A percentile compares a stretch with the other conserved stretches of the same genome.
These are phyloP conservation scores for Rhizoglyphus robini DNA, from an alignment of 1,140 invertebrate species.

Conservation along the genomic window DNA sequence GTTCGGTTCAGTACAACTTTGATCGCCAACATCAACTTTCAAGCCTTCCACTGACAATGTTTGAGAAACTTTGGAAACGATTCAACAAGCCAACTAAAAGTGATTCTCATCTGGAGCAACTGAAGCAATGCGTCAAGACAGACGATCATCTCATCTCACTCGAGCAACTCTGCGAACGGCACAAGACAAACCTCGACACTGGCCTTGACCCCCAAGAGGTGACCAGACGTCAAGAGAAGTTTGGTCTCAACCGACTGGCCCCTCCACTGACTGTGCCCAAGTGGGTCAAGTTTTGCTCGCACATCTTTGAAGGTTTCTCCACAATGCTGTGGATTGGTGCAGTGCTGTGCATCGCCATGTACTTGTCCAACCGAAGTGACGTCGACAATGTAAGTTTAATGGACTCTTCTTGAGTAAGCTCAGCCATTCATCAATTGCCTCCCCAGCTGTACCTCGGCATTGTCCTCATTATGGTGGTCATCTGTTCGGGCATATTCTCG, in stretches of 20 bases:
- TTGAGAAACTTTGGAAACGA: not conserved
- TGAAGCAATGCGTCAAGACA: not conserved
- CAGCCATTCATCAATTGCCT: constrained; percentile 21
- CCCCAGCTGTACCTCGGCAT: constrained; percentile 38
- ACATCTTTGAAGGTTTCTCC: constrained; percentile 16
- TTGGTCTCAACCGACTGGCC: not conserved
- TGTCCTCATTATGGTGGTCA: constrained; percentile 31
- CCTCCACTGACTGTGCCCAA: constrained; percentile 6
- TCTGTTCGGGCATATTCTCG: constrained; percentile 33
- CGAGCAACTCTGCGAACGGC: constrained; percentile 87
- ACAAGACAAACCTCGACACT: constrained; percentile 76
- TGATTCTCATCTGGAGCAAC: not conserved
- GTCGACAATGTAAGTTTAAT: constrained; percentile 20
- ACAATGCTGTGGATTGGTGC: constrained; percentile 8
- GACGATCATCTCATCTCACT: constrained; percentile 93
- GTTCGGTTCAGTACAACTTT: too few relatives aligned
- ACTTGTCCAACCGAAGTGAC: not conserved
- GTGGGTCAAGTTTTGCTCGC: constrained; percentile 2
- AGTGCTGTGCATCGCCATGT: constrained; percentile 10
- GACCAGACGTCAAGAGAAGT: constrained; percentile 38
- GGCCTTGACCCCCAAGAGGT: constrained; percentile 33
- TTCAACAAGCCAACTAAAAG: not conserved
- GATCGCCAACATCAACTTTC: too few relatives aligned
- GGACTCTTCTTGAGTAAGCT: not conserved
- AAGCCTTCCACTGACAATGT: too few relatives aligned